Percentiles rank a stretch among this genome's conserved stretches.
phyloP scores from a whole-genome alignment of 64 coral and sea anemone species.

The Catalaphyllia jardinei region DNA sequence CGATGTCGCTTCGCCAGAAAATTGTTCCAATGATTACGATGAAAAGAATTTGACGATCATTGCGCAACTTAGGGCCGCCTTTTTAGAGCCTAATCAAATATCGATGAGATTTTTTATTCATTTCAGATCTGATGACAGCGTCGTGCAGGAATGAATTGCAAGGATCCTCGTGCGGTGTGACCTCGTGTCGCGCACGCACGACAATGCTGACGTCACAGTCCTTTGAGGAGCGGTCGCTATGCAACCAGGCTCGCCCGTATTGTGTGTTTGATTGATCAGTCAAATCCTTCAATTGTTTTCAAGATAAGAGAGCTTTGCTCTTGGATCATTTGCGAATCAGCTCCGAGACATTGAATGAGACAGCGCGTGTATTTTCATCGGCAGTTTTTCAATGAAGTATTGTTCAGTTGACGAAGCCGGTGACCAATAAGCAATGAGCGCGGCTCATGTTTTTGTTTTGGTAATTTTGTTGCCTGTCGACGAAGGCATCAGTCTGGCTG shows the following conservation, averaged over 20 bases:
- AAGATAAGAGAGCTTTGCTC: neutral
- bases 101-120: slow-evolving; percentile 5
- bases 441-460: neutral
- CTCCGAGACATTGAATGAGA: neutral
- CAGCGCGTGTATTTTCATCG: neutral
- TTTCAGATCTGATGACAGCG: slow-evolving; percentile 25
- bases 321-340: neutral
- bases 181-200: slow-evolving; percentile 7
- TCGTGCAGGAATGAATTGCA: slow-evolving; percentile 34
- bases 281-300: slow-evolving; percentile 9
- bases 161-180: neutral
- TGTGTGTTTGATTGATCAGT: neutral
- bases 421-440: neutral
- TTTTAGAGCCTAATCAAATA: slow-evolving; percentile 39
- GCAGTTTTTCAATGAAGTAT: slow-evolving; percentile 1
- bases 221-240: neutral
- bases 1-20: neutral
- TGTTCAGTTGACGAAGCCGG: neutral
- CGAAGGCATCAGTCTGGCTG: neutral
- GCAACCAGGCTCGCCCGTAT: neutral
- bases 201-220: slow-evolving; percentile 22
- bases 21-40: slow-evolving; percentile 25
- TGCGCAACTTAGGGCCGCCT: slow-evolving; percentile 12
- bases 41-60: slow-evolving; percentile 39
- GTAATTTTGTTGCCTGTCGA: neutral